Evolutionary conservation across 2,888 invertebrate genomes (phyloP), one percentile per base, ranked within the genome.

Genomic region (Aporophyla lueneburgensis): DNA sequence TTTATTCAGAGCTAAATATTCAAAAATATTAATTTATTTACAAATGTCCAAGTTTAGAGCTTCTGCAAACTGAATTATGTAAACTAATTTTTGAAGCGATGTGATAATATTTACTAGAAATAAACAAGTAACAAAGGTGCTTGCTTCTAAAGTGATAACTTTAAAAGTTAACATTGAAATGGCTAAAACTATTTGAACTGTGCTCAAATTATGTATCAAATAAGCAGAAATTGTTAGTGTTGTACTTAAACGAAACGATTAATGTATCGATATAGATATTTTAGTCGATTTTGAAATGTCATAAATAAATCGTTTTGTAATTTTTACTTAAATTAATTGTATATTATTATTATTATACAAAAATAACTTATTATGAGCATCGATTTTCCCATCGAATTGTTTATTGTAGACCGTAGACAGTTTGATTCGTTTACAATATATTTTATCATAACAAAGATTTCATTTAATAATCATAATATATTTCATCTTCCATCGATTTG

Each of bases 191-290:
- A 67, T 56, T 70, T 59, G 51, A 74, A 65, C 40, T 78, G 86
- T 89, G 87, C 87, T 88, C 87, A 88, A 88, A 86, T 65, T 74
- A 82, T 83, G 74, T 80, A 67, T 74, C 54, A 59, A 69, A 51
- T 79, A 81, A 76, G 76, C 76, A 74, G 33, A 80, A 66, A 67
- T 73, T 79, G 63, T 78, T 85, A 84, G 67, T 80, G 49, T 61
- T 89, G 87, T 88, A 88, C 87, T 88, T 88, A 88, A 87, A 78
- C 27, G 16, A 78, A 74, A 70, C 54, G 86, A 83, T 84, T 88
- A 77, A 74, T 81, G 40, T 86, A 77, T 81, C 76, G 76, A 80
- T 78, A 86, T 73, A 71, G 66, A 80, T 84, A 80, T 79, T 77
- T 87, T 88, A 88, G 87, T 87, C 81, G 87, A 88, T 87, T 83